A percentile compares a stretch with the other conserved stretches of the same genome.
Conservation (phyloP, 2,797 vertebrate species). For the Botia kubotai region DNA sequence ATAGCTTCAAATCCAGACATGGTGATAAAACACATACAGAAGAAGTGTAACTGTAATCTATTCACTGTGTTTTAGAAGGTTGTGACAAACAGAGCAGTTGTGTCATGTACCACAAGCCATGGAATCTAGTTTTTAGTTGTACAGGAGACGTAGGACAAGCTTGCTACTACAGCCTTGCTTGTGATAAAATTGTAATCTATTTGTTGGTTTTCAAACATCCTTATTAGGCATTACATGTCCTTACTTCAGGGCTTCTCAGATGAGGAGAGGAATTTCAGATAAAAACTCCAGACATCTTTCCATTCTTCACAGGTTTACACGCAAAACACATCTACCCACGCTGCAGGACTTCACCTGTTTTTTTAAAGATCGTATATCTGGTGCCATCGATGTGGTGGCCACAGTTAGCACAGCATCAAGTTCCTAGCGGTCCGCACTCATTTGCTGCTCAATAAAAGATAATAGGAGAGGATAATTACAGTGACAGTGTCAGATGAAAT, state of each 20-base stretch:
- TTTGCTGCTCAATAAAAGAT: conserved; percentile 80
- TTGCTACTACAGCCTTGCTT: conserved; percentile 68
- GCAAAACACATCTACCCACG: conserved; percentile 5
- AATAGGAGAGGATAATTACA: conserved; percentile 80
- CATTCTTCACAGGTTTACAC: neutral
- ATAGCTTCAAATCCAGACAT: neutral
- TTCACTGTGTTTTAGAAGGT: conserved; percentile 33
- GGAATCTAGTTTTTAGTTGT: conserved; percentile 48
- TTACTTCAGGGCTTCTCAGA: conserved; percentile 35
- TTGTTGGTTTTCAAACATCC: conserved; percentile 40
- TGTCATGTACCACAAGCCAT: conserved; percentile 63
- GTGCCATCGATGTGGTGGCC: conserved; percentile 37
- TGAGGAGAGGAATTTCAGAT: conserved; percentile 15
- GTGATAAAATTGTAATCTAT: conserved; percentile 62
- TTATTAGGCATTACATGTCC: neutral
- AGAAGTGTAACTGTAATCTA: conserved; percentile 19
- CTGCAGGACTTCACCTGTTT: conserved; percentile 28
- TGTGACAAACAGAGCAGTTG: conserved; percentile 71
- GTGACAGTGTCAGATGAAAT: conserved; percentile 84
- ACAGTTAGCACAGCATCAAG: conserved; percentile 63
- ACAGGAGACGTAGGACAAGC: conserved; percentile 73
- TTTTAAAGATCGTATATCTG: conserved; percentile 47
- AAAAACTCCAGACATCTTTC: neutral
- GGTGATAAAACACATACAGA: neutral
- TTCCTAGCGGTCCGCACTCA: conserved; percentile 66